Base-by-base conservation (phyloP, 1,140 invertebrate species). In the Carcinoscorpius rotundicauda region DNA sequence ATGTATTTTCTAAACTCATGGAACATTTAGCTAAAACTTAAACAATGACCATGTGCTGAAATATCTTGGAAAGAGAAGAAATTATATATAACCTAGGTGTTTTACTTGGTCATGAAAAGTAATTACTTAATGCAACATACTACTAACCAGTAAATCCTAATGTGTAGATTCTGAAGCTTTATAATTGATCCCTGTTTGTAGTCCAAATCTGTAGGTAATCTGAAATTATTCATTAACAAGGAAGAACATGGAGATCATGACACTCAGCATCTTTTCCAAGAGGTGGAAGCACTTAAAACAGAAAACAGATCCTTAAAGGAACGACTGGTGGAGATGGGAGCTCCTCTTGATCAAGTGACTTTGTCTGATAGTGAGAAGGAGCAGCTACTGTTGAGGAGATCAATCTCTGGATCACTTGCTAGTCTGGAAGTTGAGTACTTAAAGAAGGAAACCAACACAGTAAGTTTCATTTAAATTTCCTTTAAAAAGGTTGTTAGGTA, bases 221-320 rank as follows among this genome's bases (percentile, higher is more conserved):
- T 29, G 29, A 29, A 29, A 29, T 29, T 29, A 29, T 29, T 29
- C 29, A 29, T 29, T 29, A 29, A 29, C 1, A 6, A 55, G 53
- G 53, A 55, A n/a, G n/a, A 55, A 55, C 53, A 6, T n/a, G n/a
- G 53, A 8, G 53, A 55, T 8, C 6, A 55, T 6, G 53, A 55
- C 6, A 55, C 6, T 10, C 64, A 66, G 51, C 67, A 68, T n/a
- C 51, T 68, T 11, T 50, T 51, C 48, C 64, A 68, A 51, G 67
- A 68, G 52, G 49, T 68, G 5, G 67, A 68, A 66, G 49, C 11
- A 57, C 58, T 64, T 66, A 71, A 75, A 65, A 75, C 81, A 69
- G 87, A 89, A 79, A 88, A 89, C 77, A 83, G 84, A 65, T 80
- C 82, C 66, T 77, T 89, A 71, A 81, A 86, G 61, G 84, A 84